Percentiles rank a stretch among this genome's conserved stretches.
Conservation (phyloP, 2,797 vertebrate species). For the Stomatorhinus walkeri region DNA sequence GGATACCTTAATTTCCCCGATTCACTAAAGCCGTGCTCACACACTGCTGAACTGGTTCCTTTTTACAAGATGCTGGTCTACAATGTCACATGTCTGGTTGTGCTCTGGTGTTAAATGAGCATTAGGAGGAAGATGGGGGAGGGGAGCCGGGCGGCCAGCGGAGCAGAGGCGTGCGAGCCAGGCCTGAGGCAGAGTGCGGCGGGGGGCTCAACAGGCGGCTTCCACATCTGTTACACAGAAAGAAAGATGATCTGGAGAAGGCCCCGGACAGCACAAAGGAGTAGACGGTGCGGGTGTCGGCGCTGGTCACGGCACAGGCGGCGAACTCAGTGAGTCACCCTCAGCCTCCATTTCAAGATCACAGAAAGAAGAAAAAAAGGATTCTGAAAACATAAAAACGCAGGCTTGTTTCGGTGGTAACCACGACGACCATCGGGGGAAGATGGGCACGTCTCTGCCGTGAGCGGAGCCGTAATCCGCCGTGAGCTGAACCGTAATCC, state of each 20-base stretch:
- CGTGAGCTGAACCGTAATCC: constrained; percentile 36
- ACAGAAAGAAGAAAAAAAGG: background rate
- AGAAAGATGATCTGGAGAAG: constrained; percentile 11
- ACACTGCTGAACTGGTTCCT: background rate
- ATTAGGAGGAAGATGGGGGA: background rate
- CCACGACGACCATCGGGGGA: background rate
- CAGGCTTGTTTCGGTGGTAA: constrained; percentile 10
- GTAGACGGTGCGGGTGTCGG: background rate
- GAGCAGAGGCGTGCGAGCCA: background rate
- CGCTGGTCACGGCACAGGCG: background rate
- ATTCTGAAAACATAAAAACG: background rate
- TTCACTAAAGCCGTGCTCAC: background rate
- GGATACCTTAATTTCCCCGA: background rate
- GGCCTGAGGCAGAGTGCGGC: background rate
- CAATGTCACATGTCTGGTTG: background rate
- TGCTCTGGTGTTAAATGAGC: background rate
- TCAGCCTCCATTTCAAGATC: background rate
- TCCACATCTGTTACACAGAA: constrained; percentile 14
- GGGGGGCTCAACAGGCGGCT: background rate
- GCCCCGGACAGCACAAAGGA: background rate
- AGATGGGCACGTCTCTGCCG: constrained; percentile 13
- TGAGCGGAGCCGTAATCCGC: constrained; percentile 37
- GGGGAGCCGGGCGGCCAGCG: background rate
- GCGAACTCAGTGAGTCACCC: background rate
- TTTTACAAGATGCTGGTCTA: background rate